Evolutionary conservation across 2,888 invertebrate species (phyloP), one percentile per base, ranked within the genome.

Genomic region (Cosmia pyralina): DNA sequence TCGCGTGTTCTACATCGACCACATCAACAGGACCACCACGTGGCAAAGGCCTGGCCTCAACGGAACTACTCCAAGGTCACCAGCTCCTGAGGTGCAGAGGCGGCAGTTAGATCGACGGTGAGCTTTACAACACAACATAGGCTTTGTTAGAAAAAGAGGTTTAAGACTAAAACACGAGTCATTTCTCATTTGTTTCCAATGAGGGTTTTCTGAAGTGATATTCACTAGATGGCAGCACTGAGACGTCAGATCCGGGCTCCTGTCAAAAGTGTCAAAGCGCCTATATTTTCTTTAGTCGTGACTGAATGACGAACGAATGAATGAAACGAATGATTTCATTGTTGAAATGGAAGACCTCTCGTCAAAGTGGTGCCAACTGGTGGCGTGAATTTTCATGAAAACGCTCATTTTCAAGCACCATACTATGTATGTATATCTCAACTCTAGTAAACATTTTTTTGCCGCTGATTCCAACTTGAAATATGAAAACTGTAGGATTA

Each of bases 1-100:
- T 0, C 97, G 99, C 53, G 98, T 99, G 72, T 99, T 99, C 93
- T 99, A 99, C 94, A 99, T 99, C 75, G 99, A 99, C 95, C 99
- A 99, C 92, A 97, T 98, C n/a, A 99, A 99, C 88, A 97, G 99
- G 52, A 99, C 98, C 8, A 99, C 99, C 4, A 99, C 99, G 46
- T 99, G 99, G 99, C 98, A 98, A 89, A 96, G 98, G 77, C 99
- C 99, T 0, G 97, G 97, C 0, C 94, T 96, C 38, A 96, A 95
- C 78, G 96, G 95, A 3, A 89, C 93, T 67, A 91, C 95, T 34
- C 94, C 96, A 0, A 90, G 96, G 60, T 95, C 96, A 0, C 95
- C 96, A 3, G 94, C 97, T 88, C 97, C 97, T 13, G 97, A 97
- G 83, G 96, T 98, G 81, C 98, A 98, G 89, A 93, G 98, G 74